Conservation (phyloP, 2,888 invertebrate species). For the Drosophila koepferae region DNA sequence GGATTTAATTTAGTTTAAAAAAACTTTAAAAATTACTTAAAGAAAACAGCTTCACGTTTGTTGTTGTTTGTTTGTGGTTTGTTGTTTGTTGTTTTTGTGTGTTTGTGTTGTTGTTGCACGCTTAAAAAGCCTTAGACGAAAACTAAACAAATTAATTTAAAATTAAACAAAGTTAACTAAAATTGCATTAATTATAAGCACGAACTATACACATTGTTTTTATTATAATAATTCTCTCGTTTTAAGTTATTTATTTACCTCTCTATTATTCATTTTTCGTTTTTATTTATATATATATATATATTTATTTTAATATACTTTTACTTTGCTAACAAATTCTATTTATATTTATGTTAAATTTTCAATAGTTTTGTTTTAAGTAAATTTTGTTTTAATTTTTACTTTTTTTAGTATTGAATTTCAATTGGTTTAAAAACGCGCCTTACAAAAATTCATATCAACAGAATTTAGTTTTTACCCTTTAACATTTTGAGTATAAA, state of each 20-base stretch:
- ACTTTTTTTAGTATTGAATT: conserved; percentile 33
- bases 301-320: conserved; percentile 51
- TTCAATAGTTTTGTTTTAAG: conserved; percentile 68
- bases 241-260: conserved; percentile 37
- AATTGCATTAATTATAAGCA: conserved; percentile 78
- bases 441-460: conserved; percentile 79
- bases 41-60: conserved; percentile 80
- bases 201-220: conserved; percentile 73
- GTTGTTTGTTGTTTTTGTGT: conserved; percentile 42
- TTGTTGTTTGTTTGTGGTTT: conserved; percentile 52
- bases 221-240: conserved; percentile 36
- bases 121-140: conserved; percentile 59
- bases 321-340: conserved; percentile 81
- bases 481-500: conserved; percentile 66
- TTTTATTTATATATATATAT: conserved; percentile 5
- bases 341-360: conserved; percentile 80
- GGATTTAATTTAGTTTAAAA: conserved; percentile 70
- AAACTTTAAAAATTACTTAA: conserved; percentile 82
- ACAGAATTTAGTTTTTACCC: conserved; percentile 73
- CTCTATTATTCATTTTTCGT: conserved; percentile 43
- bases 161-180: conserved; percentile 82
- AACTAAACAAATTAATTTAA: conserved; percentile 78
- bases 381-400: conserved; percentile 39
- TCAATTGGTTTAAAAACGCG: conserved; percentile 75
- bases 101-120: conserved; percentile 44